Conservation (phyloP, 2,797 vertebrate genomes). For the Ibycter americanus region DNA sequence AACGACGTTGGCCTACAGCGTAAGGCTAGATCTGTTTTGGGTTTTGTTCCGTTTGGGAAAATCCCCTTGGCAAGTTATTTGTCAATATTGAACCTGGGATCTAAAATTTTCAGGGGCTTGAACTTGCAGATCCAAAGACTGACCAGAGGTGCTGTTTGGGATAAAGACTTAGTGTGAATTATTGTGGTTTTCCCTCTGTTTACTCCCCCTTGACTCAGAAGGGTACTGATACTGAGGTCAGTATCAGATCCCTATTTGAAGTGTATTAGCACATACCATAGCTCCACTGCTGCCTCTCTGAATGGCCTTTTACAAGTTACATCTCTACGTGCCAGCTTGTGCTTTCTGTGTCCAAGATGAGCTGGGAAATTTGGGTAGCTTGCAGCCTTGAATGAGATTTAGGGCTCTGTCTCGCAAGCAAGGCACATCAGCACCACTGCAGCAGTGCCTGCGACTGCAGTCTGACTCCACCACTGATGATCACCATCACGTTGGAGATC, state of each 20-base stretch:
- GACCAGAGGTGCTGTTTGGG: background rate
- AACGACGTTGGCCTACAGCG: fast-evolving
- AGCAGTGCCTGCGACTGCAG: background rate
- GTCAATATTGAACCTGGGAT: background rate
- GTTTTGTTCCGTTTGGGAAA: background rate
- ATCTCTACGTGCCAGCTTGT: fast-evolving
- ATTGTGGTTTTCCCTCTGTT: background rate
- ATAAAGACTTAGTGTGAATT: background rate
- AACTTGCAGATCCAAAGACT: background rate
- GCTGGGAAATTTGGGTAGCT: background rate
- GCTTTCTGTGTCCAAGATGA: background rate
- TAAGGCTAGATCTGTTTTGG: background rate
- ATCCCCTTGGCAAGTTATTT: background rate
- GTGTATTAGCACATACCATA: background rate
- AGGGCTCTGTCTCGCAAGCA: background rate
- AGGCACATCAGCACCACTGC: background rate
- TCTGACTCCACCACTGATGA: background rate
- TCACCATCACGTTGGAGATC: background rate
- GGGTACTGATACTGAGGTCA: background rate
- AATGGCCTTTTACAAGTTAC: background rate
- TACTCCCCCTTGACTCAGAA: background rate
- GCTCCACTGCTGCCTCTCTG: background rate
- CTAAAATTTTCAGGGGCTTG: background rate
- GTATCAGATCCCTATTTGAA: background rate
- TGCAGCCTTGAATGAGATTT: background rate